Evolutionary conservation across 2,113 vertebrate species (phyloP).

Genomic region (Campylomormyrus numenius): DNA sequence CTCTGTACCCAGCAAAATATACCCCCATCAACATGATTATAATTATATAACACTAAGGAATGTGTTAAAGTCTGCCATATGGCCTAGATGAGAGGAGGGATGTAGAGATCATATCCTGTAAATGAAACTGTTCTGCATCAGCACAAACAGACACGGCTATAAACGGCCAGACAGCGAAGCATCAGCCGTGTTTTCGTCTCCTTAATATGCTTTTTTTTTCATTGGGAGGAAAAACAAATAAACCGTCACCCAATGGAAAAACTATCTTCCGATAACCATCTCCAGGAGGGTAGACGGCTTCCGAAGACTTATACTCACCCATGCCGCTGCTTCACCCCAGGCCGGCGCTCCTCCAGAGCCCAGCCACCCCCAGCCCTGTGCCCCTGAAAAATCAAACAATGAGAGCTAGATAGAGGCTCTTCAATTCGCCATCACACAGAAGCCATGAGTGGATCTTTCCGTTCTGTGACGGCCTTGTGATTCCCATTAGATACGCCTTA

Average conservation of each 20-base stretch:
- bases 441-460: not conserved
- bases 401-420: conserved; percentile 44
- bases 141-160: not conserved
- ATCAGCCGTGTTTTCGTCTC: conserved; percentile 13
- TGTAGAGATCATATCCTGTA: conserved; percentile 11
- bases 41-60: not conserved
- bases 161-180: not conserved
- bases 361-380: not conserved
- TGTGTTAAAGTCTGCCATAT: conserved; percentile 27
- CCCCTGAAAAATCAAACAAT: conserved; percentile 45
- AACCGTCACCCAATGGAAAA: conserved; percentile 31
- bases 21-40: not conserved
- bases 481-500: not conserved
- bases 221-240: not conserved
- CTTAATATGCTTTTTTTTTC: not conserved
- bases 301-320: conserved; percentile 46
- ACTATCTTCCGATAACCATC: conserved; percentile 47
- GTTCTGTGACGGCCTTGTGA: not conserved
- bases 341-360: conserved; percentile 12
- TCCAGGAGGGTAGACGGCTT: conserved; percentile 32
- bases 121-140: not conserved
- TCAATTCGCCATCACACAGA: conserved; percentile 42
- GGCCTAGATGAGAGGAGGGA: not conserved
- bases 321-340: conserved; percentile 31
- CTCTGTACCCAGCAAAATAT: not conserved